Conservation (phyloP, 2,113 vertebrate genomes). For the Phylloscopus trochiloides region DNA sequence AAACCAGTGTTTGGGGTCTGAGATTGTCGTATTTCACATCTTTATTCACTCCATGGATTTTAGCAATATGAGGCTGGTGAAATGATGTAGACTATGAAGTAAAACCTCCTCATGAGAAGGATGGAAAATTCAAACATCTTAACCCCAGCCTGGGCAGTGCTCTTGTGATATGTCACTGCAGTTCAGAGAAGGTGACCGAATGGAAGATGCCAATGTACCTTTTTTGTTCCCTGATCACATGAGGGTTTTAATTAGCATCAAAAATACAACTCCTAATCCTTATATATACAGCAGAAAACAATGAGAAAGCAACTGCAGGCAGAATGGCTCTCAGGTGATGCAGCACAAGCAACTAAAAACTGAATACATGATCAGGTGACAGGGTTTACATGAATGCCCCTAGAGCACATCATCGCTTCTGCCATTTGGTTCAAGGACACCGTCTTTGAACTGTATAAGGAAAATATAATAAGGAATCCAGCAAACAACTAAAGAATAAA, state of each 20-base stretch:
- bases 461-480: background rate
- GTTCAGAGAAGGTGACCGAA: background rate
- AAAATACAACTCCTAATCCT: background rate
- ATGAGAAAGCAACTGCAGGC: conserved; percentile 29
- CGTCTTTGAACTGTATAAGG: background rate
- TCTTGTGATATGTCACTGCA: background rate
- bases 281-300: conserved; percentile 2
- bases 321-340: background rate
- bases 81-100: background rate
- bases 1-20: background rate
- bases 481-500: conserved; percentile 18
- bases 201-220: background rate
- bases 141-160: background rate
- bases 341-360: background rate
- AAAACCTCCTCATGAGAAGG: background rate
- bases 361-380: background rate
- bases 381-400: background rate
- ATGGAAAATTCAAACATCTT: background rate
- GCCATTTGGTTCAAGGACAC: background rate
- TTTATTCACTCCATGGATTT: background rate
- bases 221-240: background rate
- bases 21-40: background rate
- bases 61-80: background rate
- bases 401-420: background rate
- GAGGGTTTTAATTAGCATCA: background rate